A percentile compares a stretch with the other conserved stretches of the same genome.
phyloP scores from a whole-genome alignment of 2,113 vertebrate species.

The Nannospalax galili region DNA sequence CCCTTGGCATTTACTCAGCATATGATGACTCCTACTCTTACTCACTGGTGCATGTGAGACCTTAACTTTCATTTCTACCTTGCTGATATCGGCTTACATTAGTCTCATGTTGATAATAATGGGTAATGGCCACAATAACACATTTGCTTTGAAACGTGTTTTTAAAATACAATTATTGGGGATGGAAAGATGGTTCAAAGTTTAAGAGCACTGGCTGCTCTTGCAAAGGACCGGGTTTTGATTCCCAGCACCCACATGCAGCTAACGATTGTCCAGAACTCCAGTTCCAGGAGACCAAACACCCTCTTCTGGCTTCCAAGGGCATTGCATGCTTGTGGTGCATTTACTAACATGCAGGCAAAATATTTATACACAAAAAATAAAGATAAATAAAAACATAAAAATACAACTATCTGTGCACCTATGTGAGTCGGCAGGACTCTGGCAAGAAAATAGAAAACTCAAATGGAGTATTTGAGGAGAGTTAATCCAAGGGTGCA shows the following conservation, averaged over 20 bases:
- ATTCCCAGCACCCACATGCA: no score
- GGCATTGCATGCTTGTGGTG: no score
- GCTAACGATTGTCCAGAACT: no score
- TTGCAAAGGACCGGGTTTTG: no score
- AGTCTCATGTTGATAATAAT: not conserved
- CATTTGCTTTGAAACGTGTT: slow-evolving; percentile 18
- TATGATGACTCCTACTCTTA: not conserved
- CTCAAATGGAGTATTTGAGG: not conserved
- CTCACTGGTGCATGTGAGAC: not conserved
- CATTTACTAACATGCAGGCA: no score
- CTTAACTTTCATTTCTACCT: not conserved
- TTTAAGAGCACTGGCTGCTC: no score
- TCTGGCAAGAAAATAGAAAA: not conserved
- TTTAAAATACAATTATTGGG: not conserved
- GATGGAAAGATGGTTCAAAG: no score
- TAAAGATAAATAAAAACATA: not conserved
- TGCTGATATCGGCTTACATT: not conserved
- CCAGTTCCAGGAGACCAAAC: no score
- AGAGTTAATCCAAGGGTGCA: slow-evolving; percentile 6
- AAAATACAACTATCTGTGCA: not conserved
- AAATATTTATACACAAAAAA: not conserved
- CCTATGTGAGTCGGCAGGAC: not conserved
- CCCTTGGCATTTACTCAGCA: not conserved
- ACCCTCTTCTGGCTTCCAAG: no score
- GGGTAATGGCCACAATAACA: not conserved